A percentile compares a stretch with the other conserved stretches of the same genome.
Conservation (phyloP, 2,797 vertebrate species). For the Darevskia mixta region DNA sequence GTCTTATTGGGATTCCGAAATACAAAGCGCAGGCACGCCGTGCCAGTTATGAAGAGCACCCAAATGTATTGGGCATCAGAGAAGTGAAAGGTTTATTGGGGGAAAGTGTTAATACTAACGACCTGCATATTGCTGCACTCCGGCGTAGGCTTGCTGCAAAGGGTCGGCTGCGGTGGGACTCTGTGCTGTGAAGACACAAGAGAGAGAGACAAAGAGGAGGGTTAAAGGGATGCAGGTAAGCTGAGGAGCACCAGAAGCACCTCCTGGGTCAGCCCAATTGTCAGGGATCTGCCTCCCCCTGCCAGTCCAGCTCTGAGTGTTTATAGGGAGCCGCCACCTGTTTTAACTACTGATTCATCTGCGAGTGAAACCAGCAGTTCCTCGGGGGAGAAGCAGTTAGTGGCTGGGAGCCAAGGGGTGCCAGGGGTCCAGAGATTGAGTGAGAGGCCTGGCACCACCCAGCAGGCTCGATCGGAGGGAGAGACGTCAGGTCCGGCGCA, state of each 20-base stretch:
- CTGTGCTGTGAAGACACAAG: conserved; percentile 90
- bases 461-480: no score
- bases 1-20: not conserved
- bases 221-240: conserved; percentile 34
- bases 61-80: conserved; percentile 15
- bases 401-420: no score
- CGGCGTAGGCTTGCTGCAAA: conserved; percentile 98
- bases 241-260: no score
- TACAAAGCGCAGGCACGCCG: not conserved
- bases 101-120: conserved; percentile 84
- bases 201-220: conserved; percentile 38
- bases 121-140: conserved; percentile 99
- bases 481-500: no score
- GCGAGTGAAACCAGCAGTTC: no score
- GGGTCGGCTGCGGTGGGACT: conserved; percentile 98
- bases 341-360: no score
- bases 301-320: no score
- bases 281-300: no score
- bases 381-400: no score
- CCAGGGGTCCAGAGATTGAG: no score
- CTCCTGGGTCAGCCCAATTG: not conserved
- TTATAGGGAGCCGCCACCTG: no score
- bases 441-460: no score
- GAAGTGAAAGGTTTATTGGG: conserved; percentile 72
- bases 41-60: not conserved